Base-by-base conservation (phyloP, 2,888 invertebrate species). In the Sinopyrophorus schimmeli region DNA sequence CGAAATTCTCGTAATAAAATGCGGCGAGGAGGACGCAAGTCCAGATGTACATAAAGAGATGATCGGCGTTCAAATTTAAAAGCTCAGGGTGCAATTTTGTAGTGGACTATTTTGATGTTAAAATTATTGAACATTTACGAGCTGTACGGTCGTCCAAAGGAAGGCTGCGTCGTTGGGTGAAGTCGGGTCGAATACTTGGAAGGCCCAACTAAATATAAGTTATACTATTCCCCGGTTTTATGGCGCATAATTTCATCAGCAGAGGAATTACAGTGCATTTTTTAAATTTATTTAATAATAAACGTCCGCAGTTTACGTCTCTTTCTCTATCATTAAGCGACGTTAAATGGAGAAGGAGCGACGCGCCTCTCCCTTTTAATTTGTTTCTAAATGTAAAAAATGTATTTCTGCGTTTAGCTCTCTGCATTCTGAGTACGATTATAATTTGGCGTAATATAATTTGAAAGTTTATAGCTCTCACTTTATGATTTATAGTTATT, bases 161-260 rank as follows among this genome's bases (percentile, higher is more conserved):
- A 31, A n/a, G n/a, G n/a, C n/a, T n/a, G n/a, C n/a, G n/a, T n/a
- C n/a, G n/a, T n/a, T n/a, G n/a, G n/a, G n/a, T n/a, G n/a, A 27
- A 35, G 23, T 15, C 27, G 7, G 18, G 47, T 43, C 41, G 34
- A 50, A 44, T 27, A 54, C 50, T 51, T 46, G 28, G 39, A 53
- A 52, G 57, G 56, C 47, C 57, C 54, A 47, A 57, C 63, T 57
- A 55, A 61, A 64, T 62, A 61, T 65, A 64, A 63, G 60, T 63
- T 59, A 62, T 62, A 59, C 54, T 60, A 65, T 67, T 66, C 64
- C 61, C 62, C 61, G 56, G 60, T 62, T 70, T 70, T 69, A 70
- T 64, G 68, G 64, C 60, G 65, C 68, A 69, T 69, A 68, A 69
- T 68, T 69, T 69, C 68, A 70, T 69, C 70, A 65, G 60, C 57